A percentile compares a stretch with the other conserved stretches of the same genome.
phyloP scores from a whole-genome alignment of 2,888 invertebrate genomes.

The Dermolepida albohirtum region DNA sequence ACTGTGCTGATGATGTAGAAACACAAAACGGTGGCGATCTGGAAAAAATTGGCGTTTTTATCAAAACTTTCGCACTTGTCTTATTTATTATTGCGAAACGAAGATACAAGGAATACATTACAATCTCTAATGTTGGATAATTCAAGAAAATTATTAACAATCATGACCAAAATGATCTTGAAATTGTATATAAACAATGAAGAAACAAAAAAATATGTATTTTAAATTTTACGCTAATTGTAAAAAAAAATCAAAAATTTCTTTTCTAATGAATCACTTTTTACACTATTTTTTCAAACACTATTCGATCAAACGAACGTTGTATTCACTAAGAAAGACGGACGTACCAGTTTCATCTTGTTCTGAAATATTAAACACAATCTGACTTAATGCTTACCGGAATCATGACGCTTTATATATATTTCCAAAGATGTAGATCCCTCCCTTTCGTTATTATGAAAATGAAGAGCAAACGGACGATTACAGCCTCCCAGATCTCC shows the following conservation, averaged over 20 bases:
- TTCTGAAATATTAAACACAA: slow-evolving; percentile 14
- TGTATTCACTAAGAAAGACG: neutral
- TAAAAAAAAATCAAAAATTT: too few species aligned
- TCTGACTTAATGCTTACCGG: slow-evolving; percentile 9
- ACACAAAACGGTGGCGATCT: slow-evolving; percentile 30
- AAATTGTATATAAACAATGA: too few species aligned
- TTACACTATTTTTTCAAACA: neutral
- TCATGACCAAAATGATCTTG: too few species aligned
- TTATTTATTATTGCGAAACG: too few species aligned
- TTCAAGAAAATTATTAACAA: too few species aligned
- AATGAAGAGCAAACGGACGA: slow-evolving; percentile 32
- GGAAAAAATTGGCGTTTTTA: too few species aligned
- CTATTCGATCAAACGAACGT: neutral
- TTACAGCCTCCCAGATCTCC: slow-evolving; percentile 32
- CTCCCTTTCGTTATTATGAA: slow-evolving; percentile 31
- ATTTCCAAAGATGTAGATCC: slow-evolving; percentile 22
- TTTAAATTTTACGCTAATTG: too few species aligned
- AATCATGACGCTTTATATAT: slow-evolving; percentile 32
- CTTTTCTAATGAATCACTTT: neutral
- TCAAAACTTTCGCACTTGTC: too few species aligned
- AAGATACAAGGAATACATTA: too few species aligned
- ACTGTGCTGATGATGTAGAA: slow-evolving; percentile 26
- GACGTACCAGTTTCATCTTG: slow-evolving; percentile 43
- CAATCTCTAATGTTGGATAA: too few species aligned
- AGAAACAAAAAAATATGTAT: too few species aligned